Evolutionary conservation across 2,797 vertebrate genomes (phyloP).

Genomic region (Enteromius afrohamiltoni): DNA sequence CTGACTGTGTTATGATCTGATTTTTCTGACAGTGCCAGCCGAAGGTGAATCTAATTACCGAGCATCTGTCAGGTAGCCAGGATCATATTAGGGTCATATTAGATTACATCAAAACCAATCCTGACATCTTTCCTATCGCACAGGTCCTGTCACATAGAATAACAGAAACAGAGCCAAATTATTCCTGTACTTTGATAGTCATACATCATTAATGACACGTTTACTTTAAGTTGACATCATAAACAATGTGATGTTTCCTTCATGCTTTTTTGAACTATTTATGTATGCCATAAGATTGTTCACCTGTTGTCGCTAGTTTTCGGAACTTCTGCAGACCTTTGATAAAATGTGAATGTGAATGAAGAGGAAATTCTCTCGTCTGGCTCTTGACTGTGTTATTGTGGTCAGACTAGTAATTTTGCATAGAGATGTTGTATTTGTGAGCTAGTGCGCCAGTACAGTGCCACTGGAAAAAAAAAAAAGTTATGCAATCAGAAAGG

Average conservation of each 20-base stretch:
- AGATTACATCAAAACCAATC: slow-evolving; percentile 34
- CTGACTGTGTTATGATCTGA: slow-evolving; percentile 34
- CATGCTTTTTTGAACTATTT: slow-evolving; percentile 19
- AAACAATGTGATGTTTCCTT: slow-evolving; percentile 11
- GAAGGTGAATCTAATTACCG: slow-evolving; percentile 29
- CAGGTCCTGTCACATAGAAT: neutral
- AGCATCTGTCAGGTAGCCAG: slow-evolving; percentile 38
- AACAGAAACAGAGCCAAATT: slow-evolving; percentile 37
- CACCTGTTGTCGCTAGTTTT: slow-evolving; percentile 16
- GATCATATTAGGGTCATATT: slow-evolving; percentile 31
- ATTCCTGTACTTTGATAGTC: slow-evolving; percentile 19
- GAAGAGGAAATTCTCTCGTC: slow-evolving; percentile 6
- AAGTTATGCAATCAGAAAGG: neutral
- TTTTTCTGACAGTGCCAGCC: slow-evolving; percentile 33
- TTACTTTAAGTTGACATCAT: slow-evolving; percentile 18
- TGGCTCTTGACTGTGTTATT: slow-evolving; percentile 31
- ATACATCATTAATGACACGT: slow-evolving; percentile 20
- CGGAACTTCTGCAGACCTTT: slow-evolving; percentile 23
- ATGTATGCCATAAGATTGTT: slow-evolving; percentile 50
- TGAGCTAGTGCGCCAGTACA: neutral
- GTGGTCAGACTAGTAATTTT: slow-evolving; percentile 28
- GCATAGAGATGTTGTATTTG: slow-evolving; percentile 23
- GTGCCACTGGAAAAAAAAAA: neutral
- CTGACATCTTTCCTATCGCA: slow-evolving; percentile 15
- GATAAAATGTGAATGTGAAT: slow-evolving; percentile 42